Conservation (phyloP, 2,888 invertebrate species). For the Merodon equestris region DNA sequence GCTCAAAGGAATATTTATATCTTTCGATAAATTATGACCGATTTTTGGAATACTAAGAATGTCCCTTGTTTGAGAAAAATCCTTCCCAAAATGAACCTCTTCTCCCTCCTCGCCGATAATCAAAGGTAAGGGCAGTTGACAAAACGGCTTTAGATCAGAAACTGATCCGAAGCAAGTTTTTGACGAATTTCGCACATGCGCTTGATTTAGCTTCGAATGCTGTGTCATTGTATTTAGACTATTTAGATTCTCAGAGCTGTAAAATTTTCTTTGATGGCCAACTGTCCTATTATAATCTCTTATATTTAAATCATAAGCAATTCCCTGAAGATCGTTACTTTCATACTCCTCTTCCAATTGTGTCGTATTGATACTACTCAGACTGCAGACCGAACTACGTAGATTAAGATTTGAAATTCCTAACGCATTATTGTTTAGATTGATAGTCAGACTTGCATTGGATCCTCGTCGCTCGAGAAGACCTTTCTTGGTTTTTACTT, state of each 20-base stretch:
- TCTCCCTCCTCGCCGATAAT: constrained; percentile 33
- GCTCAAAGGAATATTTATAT: constrained; percentile 13
- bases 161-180: constrained; percentile 78
- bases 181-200: constrained; percentile 72
- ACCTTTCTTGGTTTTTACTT: constrained; percentile 77
- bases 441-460: constrained; percentile 93
- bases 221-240: constrained; percentile 71
- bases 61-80: not conserved
- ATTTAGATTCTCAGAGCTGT: constrained; percentile 77
- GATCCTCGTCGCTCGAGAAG: constrained; percentile 92
- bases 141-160: constrained; percentile 77
- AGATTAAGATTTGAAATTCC: constrained; percentile 80
- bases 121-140: constrained; percentile 30
- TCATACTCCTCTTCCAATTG: constrained; percentile 62
- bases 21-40: constrained; percentile 7
- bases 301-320: constrained; percentile 14
- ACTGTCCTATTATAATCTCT: constrained; percentile 15
- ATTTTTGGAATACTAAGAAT: not conserved
- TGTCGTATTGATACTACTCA: constrained; percentile 76
- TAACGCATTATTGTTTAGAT: constrained; percentile 80
- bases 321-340: constrained; percentile 20
- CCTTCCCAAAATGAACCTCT: constrained; percentile 26
- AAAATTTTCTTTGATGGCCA: constrained; percentile 76
- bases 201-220: constrained; percentile 74
- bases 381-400: constrained; percentile 79